A percentile compares a stretch with the other conserved stretches of the same genome.
Conservation (phyloP, 2,888 invertebrate genomes). For the Tenthredo notha region DNA sequence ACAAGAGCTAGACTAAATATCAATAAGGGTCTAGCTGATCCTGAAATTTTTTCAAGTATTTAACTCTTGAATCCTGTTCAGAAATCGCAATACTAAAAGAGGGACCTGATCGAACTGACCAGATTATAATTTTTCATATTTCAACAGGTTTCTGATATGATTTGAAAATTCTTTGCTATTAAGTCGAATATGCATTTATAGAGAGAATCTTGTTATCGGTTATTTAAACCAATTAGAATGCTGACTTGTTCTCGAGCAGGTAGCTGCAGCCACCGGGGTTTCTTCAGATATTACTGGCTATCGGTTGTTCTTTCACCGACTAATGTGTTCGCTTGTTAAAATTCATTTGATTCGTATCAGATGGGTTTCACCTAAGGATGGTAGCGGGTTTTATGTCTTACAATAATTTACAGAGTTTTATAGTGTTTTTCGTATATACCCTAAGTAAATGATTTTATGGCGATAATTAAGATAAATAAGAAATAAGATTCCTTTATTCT, state of each 20-base stretch:
- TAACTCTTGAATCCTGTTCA: not conserved
- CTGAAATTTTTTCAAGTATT: not conserved
- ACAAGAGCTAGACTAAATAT: conserved; percentile 29
- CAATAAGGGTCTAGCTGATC: conserved; percentile 21
- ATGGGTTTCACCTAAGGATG: conserved; percentile 52
- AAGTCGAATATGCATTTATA: conserved; percentile 44
- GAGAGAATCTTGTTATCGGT: conserved; percentile 58
- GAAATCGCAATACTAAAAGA: not conserved
- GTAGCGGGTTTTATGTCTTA: conserved; percentile 24
- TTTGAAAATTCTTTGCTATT: not conserved
- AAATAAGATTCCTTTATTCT: conserved; percentile 12
- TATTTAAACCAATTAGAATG: conserved; percentile 64
- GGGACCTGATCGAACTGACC: not conserved
- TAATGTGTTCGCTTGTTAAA: conserved; percentile 63
- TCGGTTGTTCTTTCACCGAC: conserved; percentile 60
- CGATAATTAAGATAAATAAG: conserved; percentile 35
- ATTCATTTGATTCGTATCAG: conserved; percentile 62
- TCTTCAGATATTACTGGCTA: conserved; percentile 62
- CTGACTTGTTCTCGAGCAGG: conserved; percentile 60
- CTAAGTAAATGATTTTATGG: conserved; percentile 36
- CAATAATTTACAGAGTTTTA: conserved; percentile 46
- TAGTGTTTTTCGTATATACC: conserved; percentile 28
- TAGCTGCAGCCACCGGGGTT: conserved; percentile 56
- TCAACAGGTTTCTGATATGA: not conserved
- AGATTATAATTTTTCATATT: not conserved